Evolutionary conservation across 2,888 invertebrate genomes (phyloP).

Genomic region (Epirrhoe tristata): DNA sequence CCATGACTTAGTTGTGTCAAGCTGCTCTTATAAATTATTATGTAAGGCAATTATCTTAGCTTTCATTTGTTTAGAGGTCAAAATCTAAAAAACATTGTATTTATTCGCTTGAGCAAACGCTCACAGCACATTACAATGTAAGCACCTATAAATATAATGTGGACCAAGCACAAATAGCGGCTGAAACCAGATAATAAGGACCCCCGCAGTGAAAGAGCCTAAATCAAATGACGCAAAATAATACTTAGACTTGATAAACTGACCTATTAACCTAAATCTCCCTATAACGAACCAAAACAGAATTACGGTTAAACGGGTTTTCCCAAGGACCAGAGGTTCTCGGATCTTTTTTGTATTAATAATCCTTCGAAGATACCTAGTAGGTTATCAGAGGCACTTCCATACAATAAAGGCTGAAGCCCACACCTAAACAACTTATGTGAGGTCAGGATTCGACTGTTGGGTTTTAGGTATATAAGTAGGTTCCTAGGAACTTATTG

Average conservation of each 20-base stretch:
- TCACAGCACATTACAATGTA: conserved; percentile 43
- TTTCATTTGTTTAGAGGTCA: conserved; percentile 7
- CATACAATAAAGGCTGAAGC: too few relatives aligned
- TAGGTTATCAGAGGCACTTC: too few relatives aligned
- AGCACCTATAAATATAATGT: conserved; percentile 42
- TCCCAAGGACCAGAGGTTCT: too few relatives aligned
- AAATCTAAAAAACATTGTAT: conserved; percentile 17
- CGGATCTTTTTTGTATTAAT: too few relatives aligned
- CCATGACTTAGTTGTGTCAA: neutral
- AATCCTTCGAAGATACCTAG: too few relatives aligned
- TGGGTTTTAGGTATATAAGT: too few relatives aligned
- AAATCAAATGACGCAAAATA: conserved; percentile 4
- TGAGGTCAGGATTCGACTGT: too few relatives aligned
- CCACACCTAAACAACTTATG: too few relatives aligned
- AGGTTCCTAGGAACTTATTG: too few relatives aligned
- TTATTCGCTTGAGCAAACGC: conserved; percentile 16
- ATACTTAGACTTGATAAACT: neutral
- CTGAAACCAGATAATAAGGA: conserved; percentile 17
- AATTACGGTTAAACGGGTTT: too few relatives aligned
- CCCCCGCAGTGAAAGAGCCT: conserved; percentile 8
- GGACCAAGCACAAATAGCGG: conserved; percentile 21
- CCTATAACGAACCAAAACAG: neutral
- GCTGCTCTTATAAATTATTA: neutral
- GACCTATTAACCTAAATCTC: neutral
- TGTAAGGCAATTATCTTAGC: conserved; percentile 6